These are phyloP conservation scores for Grantiella picta DNA, from an alignment of 2,113 vertebrate species.

Conservation along the genomic window DNA sequence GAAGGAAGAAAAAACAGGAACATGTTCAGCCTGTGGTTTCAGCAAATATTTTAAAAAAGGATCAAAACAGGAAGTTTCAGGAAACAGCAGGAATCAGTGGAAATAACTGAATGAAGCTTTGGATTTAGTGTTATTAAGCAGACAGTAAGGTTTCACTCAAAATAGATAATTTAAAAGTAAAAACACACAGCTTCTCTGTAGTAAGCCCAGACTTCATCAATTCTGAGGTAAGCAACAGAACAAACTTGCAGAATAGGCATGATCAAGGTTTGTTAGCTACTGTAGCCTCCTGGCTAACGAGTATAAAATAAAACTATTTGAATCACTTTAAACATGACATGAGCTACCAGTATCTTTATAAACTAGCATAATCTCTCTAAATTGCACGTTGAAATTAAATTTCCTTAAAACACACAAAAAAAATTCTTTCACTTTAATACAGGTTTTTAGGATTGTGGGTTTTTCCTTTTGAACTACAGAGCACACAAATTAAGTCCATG, in stretches of 20 bases:
- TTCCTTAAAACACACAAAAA: neutral
- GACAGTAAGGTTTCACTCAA: neutral
- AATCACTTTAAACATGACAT: neutral
- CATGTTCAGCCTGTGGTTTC: neutral
- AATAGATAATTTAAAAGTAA: neutral
- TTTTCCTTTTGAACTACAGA: neutral
- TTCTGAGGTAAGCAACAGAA: neutral
- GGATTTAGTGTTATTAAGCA: neutral
- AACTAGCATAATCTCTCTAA: neutral
- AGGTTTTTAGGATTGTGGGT: neutral
- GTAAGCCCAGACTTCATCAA: neutral
- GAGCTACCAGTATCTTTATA: neutral
- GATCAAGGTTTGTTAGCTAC: neutral
- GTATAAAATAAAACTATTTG: neutral
- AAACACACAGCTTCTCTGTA: neutral
- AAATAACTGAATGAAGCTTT: neutral
- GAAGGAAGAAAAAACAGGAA: slow-evolving; percentile 31
- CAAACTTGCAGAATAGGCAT: neutral
- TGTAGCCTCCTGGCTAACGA: neutral
- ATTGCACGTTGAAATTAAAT: neutral
- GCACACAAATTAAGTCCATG: accelerated
- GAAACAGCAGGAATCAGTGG: neutral
- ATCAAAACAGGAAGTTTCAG: slow-evolving; percentile 1
- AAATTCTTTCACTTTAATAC: neutral
- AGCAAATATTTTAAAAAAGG: neutral